Evolutionary conservation across 1,140 invertebrate genomes (phyloP), one percentile per base, ranked within the genome.

Genomic region (Neodiprion pinetum): DNA sequence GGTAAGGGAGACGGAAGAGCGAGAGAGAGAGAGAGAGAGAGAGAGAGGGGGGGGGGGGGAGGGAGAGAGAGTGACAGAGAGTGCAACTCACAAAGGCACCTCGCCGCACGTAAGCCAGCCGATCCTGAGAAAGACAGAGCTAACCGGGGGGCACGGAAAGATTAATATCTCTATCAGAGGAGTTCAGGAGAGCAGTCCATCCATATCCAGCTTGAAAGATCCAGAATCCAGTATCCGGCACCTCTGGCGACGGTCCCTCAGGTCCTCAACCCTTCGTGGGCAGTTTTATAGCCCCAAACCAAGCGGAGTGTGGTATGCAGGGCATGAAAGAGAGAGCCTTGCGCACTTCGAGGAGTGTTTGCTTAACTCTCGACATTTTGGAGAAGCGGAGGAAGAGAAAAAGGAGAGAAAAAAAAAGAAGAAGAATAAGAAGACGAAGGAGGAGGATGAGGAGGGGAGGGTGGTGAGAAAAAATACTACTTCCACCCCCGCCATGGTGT

Each of bases 101-200:
- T 40, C 1, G 28, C 1, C 28, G 28, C 28, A 40, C 28, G 28
- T 40, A 40, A 40, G 28, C 28, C 28, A 40, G 28, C 28, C 53
- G 67, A 49, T 77, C 72, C 23, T 72, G 78, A 82, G 81, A 85
- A 40, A 40, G 28, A 40, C 53, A 9, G n/a, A 61, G 53, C 53
- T 61, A 61, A 12, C 53, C 53, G 53, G 53, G 53, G 53, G 53
- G 11, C n/a, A 61, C 53, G 53, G 53, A 61, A 85, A 85, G 84
- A 85, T 84, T 85, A 84, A 85, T 85, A 84, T 85, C 83, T 84
- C 80, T 84, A 84, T 85, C 81, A 81, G 77, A 81, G 76, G 82
- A 85, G 82, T 85, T 84, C 81, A 85, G 74, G 73, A 75, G 79
- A 84, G 75, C 80, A 70, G 73, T 75, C 82, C 82, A 85, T 85